Conservation (phyloP, 2,113 vertebrate genomes). For the Oreochromis tanganicae region DNA sequence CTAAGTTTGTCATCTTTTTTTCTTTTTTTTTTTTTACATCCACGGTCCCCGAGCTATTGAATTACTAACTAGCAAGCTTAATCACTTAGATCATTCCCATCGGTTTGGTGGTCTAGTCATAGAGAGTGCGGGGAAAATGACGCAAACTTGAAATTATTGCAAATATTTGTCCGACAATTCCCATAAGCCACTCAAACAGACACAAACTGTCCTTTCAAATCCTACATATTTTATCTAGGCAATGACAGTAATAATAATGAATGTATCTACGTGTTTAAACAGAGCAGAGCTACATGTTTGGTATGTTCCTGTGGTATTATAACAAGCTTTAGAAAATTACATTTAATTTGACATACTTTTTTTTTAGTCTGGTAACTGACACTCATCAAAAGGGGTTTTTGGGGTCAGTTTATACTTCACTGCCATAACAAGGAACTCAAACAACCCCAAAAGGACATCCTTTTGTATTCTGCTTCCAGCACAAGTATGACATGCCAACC, state of each 20-base stretch:
- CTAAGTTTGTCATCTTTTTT: neutral
- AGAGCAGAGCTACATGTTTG: neutral
- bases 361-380: neutral
- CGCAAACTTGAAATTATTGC: neutral
- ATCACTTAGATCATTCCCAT: neutral
- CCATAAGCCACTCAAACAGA: neutral
- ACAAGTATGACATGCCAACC: neutral
- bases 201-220: neutral
- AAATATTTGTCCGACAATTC: neutral
- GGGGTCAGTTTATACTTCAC: neutral
- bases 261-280: neutral
- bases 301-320: neutral
- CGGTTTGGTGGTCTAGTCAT: neutral
- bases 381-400: neutral
- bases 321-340: neutral
- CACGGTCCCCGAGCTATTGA: accelerated
- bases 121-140: neutral
- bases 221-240: neutral
- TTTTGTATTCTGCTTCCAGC: neutral
- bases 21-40: accelerated
- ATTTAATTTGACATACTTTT: neutral
- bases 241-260: neutral
- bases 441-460: neutral
- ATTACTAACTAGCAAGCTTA: neutral
- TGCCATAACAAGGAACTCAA: neutral